A percentile compares a stretch with the other conserved stretches of the same genome.
Evolutionary conservation across 2,797 vertebrate species (phyloP).

Genomic region (Pristis pectinata): DNA sequence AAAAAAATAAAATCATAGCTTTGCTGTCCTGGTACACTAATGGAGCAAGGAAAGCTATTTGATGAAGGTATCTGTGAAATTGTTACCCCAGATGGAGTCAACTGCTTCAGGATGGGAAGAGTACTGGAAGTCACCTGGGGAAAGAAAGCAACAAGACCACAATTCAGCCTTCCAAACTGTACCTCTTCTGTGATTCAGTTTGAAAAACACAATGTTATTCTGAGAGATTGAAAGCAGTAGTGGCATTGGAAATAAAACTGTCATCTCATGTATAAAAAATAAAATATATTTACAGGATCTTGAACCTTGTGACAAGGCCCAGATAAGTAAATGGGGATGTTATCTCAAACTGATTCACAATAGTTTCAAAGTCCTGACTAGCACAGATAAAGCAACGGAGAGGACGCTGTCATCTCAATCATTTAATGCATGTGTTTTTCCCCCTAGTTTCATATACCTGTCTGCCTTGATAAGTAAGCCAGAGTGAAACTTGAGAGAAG

Average conservation of each 20-base stretch:
- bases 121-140: neutral
- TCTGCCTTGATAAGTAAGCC: neutral
- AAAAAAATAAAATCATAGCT: neutral
- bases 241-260: slow-evolving; percentile 30
- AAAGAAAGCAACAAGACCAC: neutral
- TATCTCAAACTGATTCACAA: slow-evolving; percentile 27
- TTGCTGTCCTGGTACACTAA: neutral
- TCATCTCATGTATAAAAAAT: neutral
- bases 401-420: neutral
- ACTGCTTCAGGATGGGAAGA: neutral
- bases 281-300: slow-evolving; percentile 15
- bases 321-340: slow-evolving; percentile 8
- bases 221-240: neutral
- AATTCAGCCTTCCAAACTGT: neutral
- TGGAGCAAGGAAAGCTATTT: neutral
- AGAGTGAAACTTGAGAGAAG: neutral
- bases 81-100: neutral
- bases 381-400: neutral
- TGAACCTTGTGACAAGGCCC: slow-evolving; percentile 20
- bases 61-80: neutral
- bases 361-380: neutral
- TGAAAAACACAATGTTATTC: too few species aligned
- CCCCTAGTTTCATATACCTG: neutral
- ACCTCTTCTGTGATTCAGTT: neutral
- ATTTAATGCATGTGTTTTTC: neutral